Evolutionary conservation across 35 echinoderm and acorn worm genomes (phyloP), one percentile per base, ranked within the genome.

Genomic region (Ophiothrix spiculata): DNA sequence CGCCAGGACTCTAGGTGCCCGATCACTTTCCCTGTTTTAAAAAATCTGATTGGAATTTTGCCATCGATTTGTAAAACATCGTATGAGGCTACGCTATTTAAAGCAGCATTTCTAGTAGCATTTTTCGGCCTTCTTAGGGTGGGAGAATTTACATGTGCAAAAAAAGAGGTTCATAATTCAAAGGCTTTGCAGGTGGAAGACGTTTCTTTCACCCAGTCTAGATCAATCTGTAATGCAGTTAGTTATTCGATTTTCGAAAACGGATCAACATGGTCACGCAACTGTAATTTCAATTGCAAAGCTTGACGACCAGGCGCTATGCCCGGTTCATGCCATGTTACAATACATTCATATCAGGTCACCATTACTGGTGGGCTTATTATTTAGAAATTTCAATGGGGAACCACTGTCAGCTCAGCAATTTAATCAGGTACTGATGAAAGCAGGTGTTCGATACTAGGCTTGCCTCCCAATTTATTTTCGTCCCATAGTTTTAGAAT

Each of bases 401-500:
- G 60, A 69, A 4, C 60, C 60, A 25, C 60, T 69, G 17, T 25
- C 60, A 28, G 60, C 60, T 6, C 29, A 69, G 3, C 60, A 81
- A 31, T 81, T 46, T 81, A 33, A 4, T 42, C 19, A 46, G 25
- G 23, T 34, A 0, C 39, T 81, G 3, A 39, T 32, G 29, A 25
- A 25, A 25, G 45, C n/a, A n/a, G 38, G 34, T 21, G 42, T 38
- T 31, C 33, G n/a, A 13, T 74, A 37, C 10, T 33, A 16, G 82
- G 82, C 4, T 84, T 84, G 33, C 11, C 56, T 31, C 13, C 83
- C 14, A 75, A n/a, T 14, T 35, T n/a, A 1, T 86, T 69, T 40
- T 69, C 35, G 0, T 34, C 35, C 36, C 83, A 86, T 75, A 75
- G 83, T 86, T 86, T 86, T 60, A 54, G 83, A 21, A 86, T 86